Evolutionary conservation across 2,797 vertebrate genomes (phyloP).

Genomic region (Sebastolobus altivelis): DNA sequence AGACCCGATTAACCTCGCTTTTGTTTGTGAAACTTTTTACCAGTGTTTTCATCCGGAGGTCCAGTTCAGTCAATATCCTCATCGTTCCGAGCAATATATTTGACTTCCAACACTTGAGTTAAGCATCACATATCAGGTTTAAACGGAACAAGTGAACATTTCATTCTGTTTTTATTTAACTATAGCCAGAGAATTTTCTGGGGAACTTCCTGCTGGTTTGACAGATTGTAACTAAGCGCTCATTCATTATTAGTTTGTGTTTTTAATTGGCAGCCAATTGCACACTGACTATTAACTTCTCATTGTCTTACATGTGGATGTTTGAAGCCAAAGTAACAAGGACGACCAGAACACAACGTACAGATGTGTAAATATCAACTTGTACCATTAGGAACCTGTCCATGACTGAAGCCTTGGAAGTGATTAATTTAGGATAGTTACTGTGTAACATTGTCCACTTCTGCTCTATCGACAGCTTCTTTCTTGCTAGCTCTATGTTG

Average conservation of each 20-base stretch:
- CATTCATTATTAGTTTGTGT: conserved; percentile 49
- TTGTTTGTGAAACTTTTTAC: conserved; percentile 48
- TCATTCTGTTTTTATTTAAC: conserved; percentile 52
- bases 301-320: conserved; percentile 44
- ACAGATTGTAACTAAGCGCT: conserved; percentile 33
- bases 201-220: conserved; percentile 14
- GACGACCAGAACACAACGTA: conserved; percentile 37
- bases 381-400: conserved; percentile 44
- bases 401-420: conserved; percentile 72
- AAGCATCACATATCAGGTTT: conserved; percentile 50
- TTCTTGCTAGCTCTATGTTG: conserved; percentile 82
- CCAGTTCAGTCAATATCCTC: conserved; percentile 24
- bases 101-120: conserved; percentile 38
- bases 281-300: conserved; percentile 46
- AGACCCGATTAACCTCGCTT: conserved; percentile 28
- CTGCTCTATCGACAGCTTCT: conserved; percentile 75
- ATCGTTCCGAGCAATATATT: conserved; percentile 50
- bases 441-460: conserved; percentile 84
- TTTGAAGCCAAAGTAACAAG: conserved; percentile 69
- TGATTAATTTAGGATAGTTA: conserved; percentile 82
- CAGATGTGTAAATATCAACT: conserved; percentile 56
- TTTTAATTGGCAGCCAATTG: conserved; percentile 66
- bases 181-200: conserved; percentile 20
- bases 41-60: conserved; percentile 50
- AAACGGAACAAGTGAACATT: conserved; percentile 31